phyloP scores from a whole-genome alignment of 2,888 invertebrate genomes.

The Phragmatobia fuliginosa region DNA sequence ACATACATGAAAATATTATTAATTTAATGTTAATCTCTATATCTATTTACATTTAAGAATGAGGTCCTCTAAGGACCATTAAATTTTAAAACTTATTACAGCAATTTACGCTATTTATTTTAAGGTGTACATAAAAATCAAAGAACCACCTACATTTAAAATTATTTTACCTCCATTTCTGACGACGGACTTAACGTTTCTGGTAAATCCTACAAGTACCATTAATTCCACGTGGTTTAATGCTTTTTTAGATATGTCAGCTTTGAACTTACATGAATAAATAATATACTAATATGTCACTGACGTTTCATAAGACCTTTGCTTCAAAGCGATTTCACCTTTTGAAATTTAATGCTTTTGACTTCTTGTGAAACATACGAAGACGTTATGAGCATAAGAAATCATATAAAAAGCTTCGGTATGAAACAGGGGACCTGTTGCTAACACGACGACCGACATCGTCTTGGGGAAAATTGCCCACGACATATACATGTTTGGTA shows the following conservation, averaged over 20 bases:
- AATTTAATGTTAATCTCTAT: neutral
- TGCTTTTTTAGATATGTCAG: conserved; percentile 12
- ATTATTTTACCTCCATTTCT: neutral
- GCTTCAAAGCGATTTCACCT: conserved; percentile 60
- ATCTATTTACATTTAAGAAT: neutral
- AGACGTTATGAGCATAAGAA: conserved; percentile 60
- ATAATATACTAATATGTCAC: conserved; percentile 42
- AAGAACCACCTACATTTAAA: neutral
- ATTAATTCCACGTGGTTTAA: neutral
- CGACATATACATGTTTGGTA: conserved; percentile 60
- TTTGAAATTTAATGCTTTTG: conserved; percentile 61
- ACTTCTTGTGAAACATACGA: conserved; percentile 58
- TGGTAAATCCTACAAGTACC: neutral
- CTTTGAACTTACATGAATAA: conserved; percentile 33
- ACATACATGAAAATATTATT: neutral
- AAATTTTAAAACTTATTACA: neutral
- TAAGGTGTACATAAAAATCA: neutral
- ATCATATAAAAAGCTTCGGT: conserved; percentile 67
- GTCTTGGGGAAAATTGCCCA: conserved; percentile 58
- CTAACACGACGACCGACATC: conserved; percentile 64
- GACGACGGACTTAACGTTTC: neutral
- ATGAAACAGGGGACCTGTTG: conserved; percentile 73
- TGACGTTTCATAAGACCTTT: conserved; percentile 50
- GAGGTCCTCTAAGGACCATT: neutral
- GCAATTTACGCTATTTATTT: neutral